Evolutionary conservation across 2,113 vertebrate genomes (phyloP), one percentile per base, ranked within the genome.

Genomic region (Oryzias woworae): DNA sequence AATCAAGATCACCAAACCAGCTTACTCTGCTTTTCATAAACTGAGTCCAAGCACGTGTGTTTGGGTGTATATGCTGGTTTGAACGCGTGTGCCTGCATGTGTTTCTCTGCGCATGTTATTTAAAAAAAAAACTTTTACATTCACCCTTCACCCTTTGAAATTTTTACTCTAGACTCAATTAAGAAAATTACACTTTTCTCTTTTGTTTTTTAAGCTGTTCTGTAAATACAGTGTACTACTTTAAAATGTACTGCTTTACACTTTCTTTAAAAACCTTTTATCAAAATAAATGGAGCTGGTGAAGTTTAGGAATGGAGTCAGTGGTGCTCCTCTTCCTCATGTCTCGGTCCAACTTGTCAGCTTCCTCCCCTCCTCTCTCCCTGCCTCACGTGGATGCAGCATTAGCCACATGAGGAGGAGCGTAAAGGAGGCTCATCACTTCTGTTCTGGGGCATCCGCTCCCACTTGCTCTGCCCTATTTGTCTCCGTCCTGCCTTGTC

Each of bases 341-440:
- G 47, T 45, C 74, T 58, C 54, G 63, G 57, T 67, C 72, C 67
- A 15, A 3, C 31, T 57, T 62, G 48, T 56, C 62, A 10, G n/a
- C 59, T 48, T 62, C 72, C 53, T 31, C 64, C 64, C 48, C 20
- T 53, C 22, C 14, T 20, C 58, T 41, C 46, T 50, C 48, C 44
- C 20, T 44, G 22, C 23, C 83, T 84, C 83, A 88, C 85, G 83
- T 88, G 85, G 81, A 82, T 84, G 77, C 77, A 12, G 69, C 45
- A 76, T 63, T 62, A 69, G 61, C 57, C 70, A 63, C 84, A 81
- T 85, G 87, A 81, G 82, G 73, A 64, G 62, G 53, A 52, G 57
- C 0, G 5, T 54, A 28, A 62, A 66, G 66, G 31, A 68, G 64
- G 45, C 55, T 78, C 49, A 54, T 78, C 51, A 62, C 60, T 64